Evolutionary conservation across 2,113 vertebrate species (phyloP).

Genomic region (Melanostigma gelatinosum): DNA sequence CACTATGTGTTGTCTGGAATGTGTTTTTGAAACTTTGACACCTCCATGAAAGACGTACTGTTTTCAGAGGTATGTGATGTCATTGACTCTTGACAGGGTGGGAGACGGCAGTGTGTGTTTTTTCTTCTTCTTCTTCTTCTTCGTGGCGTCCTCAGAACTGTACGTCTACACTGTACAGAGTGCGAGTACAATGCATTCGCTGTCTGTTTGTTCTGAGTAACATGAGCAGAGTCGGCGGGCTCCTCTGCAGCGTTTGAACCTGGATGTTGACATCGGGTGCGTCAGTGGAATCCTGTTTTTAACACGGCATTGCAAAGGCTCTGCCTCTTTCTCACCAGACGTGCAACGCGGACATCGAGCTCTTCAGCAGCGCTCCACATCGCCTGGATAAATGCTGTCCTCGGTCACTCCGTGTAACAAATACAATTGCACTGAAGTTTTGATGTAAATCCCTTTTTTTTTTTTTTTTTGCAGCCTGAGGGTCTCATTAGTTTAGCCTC

Average conservation of each 20-base stretch:
- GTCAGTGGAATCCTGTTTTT: conserved; percentile 18
- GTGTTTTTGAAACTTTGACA: conserved; percentile 32
- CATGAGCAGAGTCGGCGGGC: conserved; percentile 27
- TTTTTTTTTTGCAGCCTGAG: conserved; percentile 4
- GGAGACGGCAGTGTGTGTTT: neutral
- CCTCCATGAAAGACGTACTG: conserved; percentile 36
- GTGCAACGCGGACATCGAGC: neutral
- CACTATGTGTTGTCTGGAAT: conserved; percentile 8
- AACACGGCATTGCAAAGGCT: neutral
- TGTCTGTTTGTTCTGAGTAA: conserved; percentile 45
- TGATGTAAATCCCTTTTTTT: conserved; percentile 32
- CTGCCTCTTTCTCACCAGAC: neutral
- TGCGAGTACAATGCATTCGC: neutral
- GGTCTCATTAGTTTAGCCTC: conserved; percentile 44
- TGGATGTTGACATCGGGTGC: conserved; percentile 63
- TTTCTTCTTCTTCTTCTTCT: too few species aligned
- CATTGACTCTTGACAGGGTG: conserved; percentile 11
- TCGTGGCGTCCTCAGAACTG: neutral
- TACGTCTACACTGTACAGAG: neutral
- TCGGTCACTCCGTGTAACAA: neutral
- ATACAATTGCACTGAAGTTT: conserved; percentile 17
- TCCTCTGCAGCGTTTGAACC: conserved; percentile 46
- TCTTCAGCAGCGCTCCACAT: conserved; percentile 9
- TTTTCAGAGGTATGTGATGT: conserved; percentile 36
- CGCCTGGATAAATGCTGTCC: conserved; percentile 7